Percentiles rank a stretch among this genome's conserved stretches.
Evolutionary conservation across 2,888 invertebrate genomes (phyloP).

Genomic region (Luperina nickerlii): DNA sequence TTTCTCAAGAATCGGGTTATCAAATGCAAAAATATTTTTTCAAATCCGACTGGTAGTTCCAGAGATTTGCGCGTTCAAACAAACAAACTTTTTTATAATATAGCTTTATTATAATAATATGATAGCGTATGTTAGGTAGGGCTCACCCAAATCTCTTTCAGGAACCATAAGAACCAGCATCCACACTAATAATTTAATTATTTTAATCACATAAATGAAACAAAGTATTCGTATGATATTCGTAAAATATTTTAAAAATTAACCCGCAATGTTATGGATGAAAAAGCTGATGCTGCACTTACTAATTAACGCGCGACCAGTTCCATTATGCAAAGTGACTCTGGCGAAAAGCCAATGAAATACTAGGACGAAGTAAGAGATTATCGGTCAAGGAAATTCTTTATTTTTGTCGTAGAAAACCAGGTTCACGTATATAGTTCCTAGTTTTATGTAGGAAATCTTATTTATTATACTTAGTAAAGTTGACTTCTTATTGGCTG

Average conservation of each 20-base stretch:
- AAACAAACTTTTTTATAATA: no score
- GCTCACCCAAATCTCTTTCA: not conserved
- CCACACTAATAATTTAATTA: not conserved
- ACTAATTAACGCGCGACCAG: conserved; percentile 43
- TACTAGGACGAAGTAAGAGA: conserved; percentile 18
- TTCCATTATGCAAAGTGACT: conserved; percentile 50
- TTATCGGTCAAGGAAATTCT: conserved; percentile 26
- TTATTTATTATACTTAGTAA: conserved; percentile 19
- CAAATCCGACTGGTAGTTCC: no score
- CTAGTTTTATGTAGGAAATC: not conserved
- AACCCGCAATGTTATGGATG: conserved; percentile 16
- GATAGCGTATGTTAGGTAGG: not conserved
- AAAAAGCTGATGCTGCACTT: conserved; percentile 46
- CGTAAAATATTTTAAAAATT: not conserved
- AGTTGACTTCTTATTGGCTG: not conserved
- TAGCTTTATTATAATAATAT: not conserved
- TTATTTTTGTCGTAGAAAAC: conserved; percentile 14
- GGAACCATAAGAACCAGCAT: not conserved
- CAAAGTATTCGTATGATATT: not conserved
- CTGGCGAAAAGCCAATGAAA: conserved; percentile 53
- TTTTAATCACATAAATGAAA: not conserved
- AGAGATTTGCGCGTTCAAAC: no score
- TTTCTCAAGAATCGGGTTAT: no score
- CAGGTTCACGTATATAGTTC: conserved; percentile 9
- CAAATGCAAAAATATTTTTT: no score